These are phyloP conservation scores for Aporrectodea caliginosa DNA, from an alignment of 1,140 invertebrate genomes.

Conservation along the genomic window DNA sequence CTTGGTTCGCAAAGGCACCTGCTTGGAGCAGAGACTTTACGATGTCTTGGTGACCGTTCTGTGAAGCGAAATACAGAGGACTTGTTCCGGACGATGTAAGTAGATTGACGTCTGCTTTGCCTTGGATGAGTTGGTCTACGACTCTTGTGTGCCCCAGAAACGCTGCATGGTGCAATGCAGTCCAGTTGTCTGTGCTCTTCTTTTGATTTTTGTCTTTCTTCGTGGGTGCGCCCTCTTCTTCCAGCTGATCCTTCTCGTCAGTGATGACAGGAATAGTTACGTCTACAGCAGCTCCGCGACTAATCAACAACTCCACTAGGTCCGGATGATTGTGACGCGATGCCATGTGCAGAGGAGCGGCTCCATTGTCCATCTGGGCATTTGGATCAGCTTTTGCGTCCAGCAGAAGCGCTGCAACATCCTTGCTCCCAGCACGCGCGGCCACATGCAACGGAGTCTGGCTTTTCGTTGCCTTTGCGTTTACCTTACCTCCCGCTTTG, in stretches of 20 bases:
- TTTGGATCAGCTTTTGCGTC: not conserved
- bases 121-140: not conserved
- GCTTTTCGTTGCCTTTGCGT: not conserved
- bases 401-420: not conserved
- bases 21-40: not conserved
- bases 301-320: not conserved
- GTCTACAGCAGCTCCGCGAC: not conserved
- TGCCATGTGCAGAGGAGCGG: not conserved
- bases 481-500: not conserved
- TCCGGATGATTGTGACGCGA: not conserved
- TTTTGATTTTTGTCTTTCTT: not conserved
- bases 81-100: not conserved
- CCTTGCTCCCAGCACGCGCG: not conserved
- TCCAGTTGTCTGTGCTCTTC: not conserved
- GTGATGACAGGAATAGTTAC: not conserved
- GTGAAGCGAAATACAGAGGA: conserved; percentile 1
- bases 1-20: not conserved
- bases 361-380: not conserved
- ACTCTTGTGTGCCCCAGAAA: not conserved
- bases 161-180: not conserved
- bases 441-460: not conserved
- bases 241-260: not conserved
- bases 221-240: not conserved
- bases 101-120: not conserved
- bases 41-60: not conserved